A percentile compares a stretch with the other conserved stretches of the same genome.
These are phyloP conservation scores for Amorpha juglandis DNA, from an alignment of 2,888 invertebrate species.

Conservation along the genomic window DNA sequence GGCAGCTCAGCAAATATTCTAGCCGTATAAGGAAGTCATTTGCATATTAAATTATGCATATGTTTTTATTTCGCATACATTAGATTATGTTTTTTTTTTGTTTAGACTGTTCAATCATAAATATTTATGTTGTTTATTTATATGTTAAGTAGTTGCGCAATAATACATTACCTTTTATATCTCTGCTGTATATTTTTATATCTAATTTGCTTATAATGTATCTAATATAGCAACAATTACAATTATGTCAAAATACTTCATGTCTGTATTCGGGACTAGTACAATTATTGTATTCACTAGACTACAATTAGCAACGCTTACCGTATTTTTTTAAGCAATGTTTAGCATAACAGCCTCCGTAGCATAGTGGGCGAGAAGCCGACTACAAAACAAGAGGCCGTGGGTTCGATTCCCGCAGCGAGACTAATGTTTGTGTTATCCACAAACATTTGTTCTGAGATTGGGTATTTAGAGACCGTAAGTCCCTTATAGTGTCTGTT, in stretches of 20 bases:
- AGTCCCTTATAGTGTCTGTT: too few relatives aligned
- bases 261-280: too few relatives aligned
- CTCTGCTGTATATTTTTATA: neutral
- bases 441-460: too few relatives aligned
- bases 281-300: too few relatives aligned
- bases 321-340: too few relatives aligned
- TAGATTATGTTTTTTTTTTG: neutral
- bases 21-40: slow-evolving; percentile 21
- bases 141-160: slow-evolving; percentile 14
- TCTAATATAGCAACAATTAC: neutral
- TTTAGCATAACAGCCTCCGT: too few relatives aligned
- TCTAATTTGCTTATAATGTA: neutral
- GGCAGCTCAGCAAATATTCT: neutral
- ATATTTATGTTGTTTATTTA: slow-evolving; percentile 6
- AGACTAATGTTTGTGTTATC: too few relatives aligned
- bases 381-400: too few relatives aligned
- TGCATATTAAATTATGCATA: slow-evolving; percentile 28
- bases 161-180: neutral
- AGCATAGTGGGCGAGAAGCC: too few relatives aligned
- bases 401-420: too few relatives aligned
- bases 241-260: neutral
- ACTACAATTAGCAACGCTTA: too few relatives aligned
- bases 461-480: too few relatives aligned
- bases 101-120: neutral
- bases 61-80: slow-evolving; percentile 4